These are phyloP conservation scores for Sturnus vulgaris DNA, from an alignment of 2,113 vertebrate species.

Conservation along the genomic window DNA sequence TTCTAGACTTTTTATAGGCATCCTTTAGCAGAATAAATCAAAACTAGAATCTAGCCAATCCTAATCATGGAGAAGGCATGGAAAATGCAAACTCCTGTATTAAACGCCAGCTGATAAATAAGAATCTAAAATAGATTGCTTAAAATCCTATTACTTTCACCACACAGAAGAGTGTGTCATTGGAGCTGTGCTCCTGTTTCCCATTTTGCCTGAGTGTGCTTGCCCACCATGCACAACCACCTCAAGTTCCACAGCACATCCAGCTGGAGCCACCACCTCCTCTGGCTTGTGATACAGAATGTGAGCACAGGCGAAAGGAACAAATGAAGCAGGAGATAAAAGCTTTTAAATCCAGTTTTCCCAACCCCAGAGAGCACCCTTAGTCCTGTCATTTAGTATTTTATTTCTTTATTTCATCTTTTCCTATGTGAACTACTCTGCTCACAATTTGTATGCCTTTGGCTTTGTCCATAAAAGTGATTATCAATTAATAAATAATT, in stretches of 20 bases:
- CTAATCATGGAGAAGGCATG: background rate
- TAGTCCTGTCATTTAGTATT: background rate
- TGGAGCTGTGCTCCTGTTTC: background rate
- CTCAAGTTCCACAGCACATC: background rate
- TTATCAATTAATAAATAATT: background rate
- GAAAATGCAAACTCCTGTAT: background rate
- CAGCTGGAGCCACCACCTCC: background rate
- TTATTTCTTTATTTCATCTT: background rate
- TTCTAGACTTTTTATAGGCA: background rate
- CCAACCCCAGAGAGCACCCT: background rate
- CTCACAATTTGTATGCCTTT: background rate
- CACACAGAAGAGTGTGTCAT: background rate
- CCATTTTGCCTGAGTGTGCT: accelerated
- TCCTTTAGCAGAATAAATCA: background rate
- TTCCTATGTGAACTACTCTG: background rate
- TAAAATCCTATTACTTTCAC: background rate
- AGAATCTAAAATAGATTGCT: background rate
- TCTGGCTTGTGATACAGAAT: background rate
- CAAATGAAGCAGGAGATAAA: background rate
- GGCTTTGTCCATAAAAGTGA: background rate
- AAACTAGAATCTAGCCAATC: background rate
- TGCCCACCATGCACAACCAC: background rate
- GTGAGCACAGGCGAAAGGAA: background rate
- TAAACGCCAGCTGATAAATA: background rate
- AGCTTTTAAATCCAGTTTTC: background rate